Conservation (phyloP, 2,888 invertebrate species). For the Trilocha varians region DNA sequence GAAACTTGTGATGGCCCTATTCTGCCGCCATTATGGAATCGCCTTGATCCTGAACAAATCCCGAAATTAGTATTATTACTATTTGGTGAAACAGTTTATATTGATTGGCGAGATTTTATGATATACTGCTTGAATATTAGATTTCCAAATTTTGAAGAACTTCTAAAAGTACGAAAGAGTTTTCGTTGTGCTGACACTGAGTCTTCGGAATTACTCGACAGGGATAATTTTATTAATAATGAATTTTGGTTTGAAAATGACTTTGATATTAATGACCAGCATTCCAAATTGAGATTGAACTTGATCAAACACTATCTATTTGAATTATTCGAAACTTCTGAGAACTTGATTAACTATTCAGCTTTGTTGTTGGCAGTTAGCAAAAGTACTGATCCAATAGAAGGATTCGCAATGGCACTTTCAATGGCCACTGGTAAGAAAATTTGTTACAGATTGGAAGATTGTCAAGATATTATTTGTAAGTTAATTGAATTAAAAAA, state of each 20-base stretch:
- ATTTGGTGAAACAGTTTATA: conserved; percentile 69
- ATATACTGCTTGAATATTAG: conserved; percentile 72
- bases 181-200: conserved; percentile 62
- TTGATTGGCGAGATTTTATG: conserved; percentile 80
- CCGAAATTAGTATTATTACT: conserved; percentile 52
- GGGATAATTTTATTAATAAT: conserved; percentile 39
- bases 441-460: conserved; percentile 56
- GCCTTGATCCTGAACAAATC: conserved; percentile 52
- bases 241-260: conserved; percentile 56
- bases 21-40: conserved; percentile 52
- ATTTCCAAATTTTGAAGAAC: conserved; percentile 68
- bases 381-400: conserved; percentile 66
- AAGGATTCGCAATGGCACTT: conserved; percentile 73
- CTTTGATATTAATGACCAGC: conserved; percentile 31
- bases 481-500: conserved; percentile 47
- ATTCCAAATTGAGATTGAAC: conserved; percentile 33
- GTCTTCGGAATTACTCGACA: conserved; percentile 42
- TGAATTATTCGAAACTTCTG: conserved; percentile 64
- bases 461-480: conserved; percentile 64
- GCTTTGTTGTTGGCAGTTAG: conserved; percentile 76
- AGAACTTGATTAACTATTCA: conserved; percentile 73
- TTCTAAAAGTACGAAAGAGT: conserved; percentile 59
- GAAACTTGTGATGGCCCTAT: conserved; percentile 48
- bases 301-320: conserved; percentile 72
- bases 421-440: conserved; percentile 70